These are phyloP conservation scores for Calidris pygmaea DNA, from an alignment of 2,113 vertebrate species.

Conservation along the genomic window DNA sequence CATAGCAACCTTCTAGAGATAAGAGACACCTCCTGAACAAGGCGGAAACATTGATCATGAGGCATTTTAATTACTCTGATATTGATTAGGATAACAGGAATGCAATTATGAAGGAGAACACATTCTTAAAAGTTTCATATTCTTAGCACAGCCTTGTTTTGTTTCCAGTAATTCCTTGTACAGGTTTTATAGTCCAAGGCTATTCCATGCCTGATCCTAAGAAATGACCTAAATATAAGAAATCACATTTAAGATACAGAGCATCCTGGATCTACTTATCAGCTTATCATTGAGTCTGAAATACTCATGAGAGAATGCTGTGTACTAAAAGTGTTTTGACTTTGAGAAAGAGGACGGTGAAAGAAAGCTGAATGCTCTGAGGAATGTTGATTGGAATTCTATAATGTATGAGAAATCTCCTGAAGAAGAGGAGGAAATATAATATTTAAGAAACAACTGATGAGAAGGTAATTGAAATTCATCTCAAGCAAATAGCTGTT, in stretches of 20 bases:
- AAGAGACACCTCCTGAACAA: conserved; percentile 31
- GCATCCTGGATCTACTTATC: conserved; percentile 58
- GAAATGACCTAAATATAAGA: conserved; percentile 51
- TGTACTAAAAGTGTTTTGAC: conserved; percentile 53
- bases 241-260: conserved; percentile 44
- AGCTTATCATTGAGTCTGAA: conserved; percentile 62
- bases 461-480: conserved; percentile 70
- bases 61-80: conserved; percentile 53
- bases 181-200: not conserved
- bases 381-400: conserved; percentile 72
- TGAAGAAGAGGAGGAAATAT: conserved; percentile 50
- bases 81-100: conserved; percentile 49
- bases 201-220: conserved; percentile 15
- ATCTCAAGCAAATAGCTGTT: conserved; percentile 49
- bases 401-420: conserved; percentile 63
- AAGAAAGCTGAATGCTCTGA: conserved; percentile 53
- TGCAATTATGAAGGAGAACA: conserved; percentile 11
- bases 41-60: conserved; percentile 42
- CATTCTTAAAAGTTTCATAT: conserved; percentile 18
- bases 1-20: conserved; percentile 41
- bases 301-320: conserved; percentile 47
- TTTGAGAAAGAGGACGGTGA: conserved; percentile 44
- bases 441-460: conserved; percentile 69
- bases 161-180: conserved; percentile 19
- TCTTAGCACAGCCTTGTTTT: not conserved